These are phyloP conservation scores for Phytoseiulus persimilis DNA, from an alignment of 2,888 invertebrate genomes.

Conservation along the genomic window DNA sequence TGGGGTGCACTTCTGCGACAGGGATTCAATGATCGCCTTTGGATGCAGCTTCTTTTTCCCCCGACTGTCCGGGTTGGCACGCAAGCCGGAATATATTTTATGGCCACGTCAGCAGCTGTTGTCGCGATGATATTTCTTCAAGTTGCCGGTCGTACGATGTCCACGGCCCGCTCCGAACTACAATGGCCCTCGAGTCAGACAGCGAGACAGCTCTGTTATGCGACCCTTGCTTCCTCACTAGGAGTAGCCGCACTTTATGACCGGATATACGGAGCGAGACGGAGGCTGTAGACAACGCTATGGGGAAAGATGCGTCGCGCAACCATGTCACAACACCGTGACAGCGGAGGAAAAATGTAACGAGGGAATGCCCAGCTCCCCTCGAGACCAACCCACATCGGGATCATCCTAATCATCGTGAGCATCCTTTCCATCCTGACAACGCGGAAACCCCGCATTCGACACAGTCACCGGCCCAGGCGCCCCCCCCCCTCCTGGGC, in stretches of 20 bases:
- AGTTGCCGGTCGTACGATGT: neutral
- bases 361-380: neutral
- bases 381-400: neutral
- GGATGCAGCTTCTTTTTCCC: neutral
- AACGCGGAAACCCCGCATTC: no score
- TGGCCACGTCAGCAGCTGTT: slow-evolving; percentile 5
- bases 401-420: neutral
- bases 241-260: neutral
- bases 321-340: neutral
- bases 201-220: neutral
- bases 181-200: neutral
- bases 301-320: neutral
- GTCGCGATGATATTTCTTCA: neutral
- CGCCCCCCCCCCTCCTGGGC: no score
- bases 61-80: neutral
- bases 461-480: no score
- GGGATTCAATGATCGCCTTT: neutral
- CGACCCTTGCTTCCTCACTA: neutral
- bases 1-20: neutral
- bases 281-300: neutral
- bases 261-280: neutral
- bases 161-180: neutral
- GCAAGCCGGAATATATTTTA: neutral
- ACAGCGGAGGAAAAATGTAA: neutral
- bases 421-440: no score